Base-by-base conservation (phyloP, 2,888 invertebrate genomes). In the Nomada flava region DNA sequence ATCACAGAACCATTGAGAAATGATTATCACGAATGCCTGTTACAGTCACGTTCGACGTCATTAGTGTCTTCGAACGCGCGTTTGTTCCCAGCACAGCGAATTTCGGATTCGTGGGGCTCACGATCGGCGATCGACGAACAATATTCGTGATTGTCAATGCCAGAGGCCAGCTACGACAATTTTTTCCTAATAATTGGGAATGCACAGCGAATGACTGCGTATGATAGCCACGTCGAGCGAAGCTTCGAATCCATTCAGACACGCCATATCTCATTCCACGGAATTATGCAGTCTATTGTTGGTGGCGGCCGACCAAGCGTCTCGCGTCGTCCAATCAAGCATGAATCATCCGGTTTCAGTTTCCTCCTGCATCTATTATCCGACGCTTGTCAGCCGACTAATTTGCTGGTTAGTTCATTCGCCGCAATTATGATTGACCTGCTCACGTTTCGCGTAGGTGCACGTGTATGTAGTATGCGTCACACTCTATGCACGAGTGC, bases 351-450 rank as follows among this genome's bases (percentile, higher is more conserved):
- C 89, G 89, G 89, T 88, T 88, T 88, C 88, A 83, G 88, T 91
- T 91, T 91, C 90, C 90, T 89, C 88, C 84, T 85, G 84, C 87
- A 86, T 89, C 90, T 89, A 91, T 90, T 89, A 90, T 87, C 83
- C 85, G 80, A 83, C 82, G 79, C 84, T 90, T 89, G 91, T 90
- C 90, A 89, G 87, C 86, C 88, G 89, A 89, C 88, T 91, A 90
- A 91, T 91, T 91, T 91, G 89, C 88, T 84, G 89, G 87, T 86
- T 86, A 86, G 88, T 86, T 86, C 87, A 87, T 88, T 86, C 86
- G 81, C 87, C 90, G 87, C 88, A 90, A 88, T 89, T 87, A 85
- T 80, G 79, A 82, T 84, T 81, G 72, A 57, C 76, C 83, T 59
- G 71, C 59, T 69, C 47, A 4, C 47, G 18, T 15, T 44, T 20